Evolutionary conservation across 2,797 vertebrate species (phyloP), one percentile per base, ranked within the genome.

Genomic region (Loris lydekkerianus): DNA sequence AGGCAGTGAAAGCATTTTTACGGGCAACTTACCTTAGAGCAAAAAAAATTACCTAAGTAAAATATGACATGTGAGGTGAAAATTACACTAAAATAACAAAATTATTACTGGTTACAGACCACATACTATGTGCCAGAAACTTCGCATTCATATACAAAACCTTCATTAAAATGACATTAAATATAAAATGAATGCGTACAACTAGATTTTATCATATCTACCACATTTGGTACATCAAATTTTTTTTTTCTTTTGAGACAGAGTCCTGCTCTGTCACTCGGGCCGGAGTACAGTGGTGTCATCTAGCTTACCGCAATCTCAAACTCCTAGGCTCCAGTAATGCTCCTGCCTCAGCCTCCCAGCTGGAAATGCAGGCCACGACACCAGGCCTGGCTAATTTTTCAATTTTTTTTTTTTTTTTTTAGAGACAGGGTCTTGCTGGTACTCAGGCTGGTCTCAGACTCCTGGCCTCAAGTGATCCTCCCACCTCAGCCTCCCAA

Each of bases 31-130:
- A 72, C 17, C 70, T 3, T 11, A n/a, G 34, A 40, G 31, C 14
- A 89, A 65, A 92, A 95, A 29, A 56, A 13, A 58, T 17, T 56
- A 75, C 14, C 56, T 84, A 80, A 65, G 63, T 31, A 65, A 65
- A 31, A 65, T 29, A 65, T 73, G 60, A 69, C 10, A 80, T 34
- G 20, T 78, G 63, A 88, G 20, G 49, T 21, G 1, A 27, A 93
- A 91, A 83, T 27, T 11, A 73, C 77, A 89, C 37, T 73, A 65
- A 94, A 94, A 86, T 13, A 81, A 80, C 21, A 81, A 72, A 76
- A 89, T 23, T 67, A 70, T 13, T 73, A 61, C 53, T 63, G 40
- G 56, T 40, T 65, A 85, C 6, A 46, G 49, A 85, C 92, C 49
- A 87, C 9, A 9, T 77, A 4, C 56, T 53, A 43, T 82, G 2